These are phyloP conservation scores for Melipona beecheii DNA, from an alignment of 2,888 invertebrate genomes.

Conservation along the genomic window DNA sequence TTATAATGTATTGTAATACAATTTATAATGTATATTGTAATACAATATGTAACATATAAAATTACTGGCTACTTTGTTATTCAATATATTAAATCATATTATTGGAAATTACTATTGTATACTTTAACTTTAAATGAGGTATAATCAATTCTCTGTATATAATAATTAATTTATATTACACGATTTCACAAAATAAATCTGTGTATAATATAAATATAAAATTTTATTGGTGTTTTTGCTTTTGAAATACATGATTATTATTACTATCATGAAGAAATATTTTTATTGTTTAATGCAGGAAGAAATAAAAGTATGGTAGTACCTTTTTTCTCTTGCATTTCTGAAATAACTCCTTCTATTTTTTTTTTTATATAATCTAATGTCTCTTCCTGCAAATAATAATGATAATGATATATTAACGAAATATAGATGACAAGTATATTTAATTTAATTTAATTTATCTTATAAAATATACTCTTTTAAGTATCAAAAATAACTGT, in stretches of 20 bases:
- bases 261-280: neutral
- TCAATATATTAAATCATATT: neutral
- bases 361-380: neutral
- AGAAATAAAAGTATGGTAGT: neutral
- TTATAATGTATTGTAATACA: neutral
- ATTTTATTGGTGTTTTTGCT: neutral
- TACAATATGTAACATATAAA: neutral
- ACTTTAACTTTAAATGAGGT: neutral
- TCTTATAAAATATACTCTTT: neutral
- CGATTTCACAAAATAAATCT: neutral
- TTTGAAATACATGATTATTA: neutral
- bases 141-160: neutral
- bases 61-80: neutral
- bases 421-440: too few species aligned
- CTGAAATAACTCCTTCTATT: neutral
- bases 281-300: neutral
- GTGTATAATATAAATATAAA: neutral
- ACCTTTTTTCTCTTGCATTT: too few species aligned
- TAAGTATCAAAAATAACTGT: neutral
- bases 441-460: neutral
- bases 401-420: neutral
- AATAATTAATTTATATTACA: neutral
- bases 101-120: neutral
- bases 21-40: neutral
- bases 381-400: neutral